Evolutionary conservation across 2,888 invertebrate genomes (phyloP).

Genomic region (Koerneria pararmatus): DNA sequence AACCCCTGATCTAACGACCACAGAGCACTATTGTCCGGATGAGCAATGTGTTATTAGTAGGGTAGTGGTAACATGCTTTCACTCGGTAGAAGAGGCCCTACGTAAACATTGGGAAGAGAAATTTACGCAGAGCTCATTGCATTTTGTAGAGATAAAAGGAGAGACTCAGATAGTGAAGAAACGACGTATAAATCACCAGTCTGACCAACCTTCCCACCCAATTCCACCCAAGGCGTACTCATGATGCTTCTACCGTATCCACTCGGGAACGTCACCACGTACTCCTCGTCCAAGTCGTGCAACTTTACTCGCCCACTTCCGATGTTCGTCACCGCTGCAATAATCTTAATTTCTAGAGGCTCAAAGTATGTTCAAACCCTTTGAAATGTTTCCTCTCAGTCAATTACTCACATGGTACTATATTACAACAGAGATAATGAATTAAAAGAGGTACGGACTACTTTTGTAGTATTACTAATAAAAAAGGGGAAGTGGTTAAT

Average conservation of each 20-base stretch:
- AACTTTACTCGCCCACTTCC: slow-evolving; percentile 88
- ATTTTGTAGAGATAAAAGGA: slow-evolving; percentile 82
- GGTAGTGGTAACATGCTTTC: too few species aligned
- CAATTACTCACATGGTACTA: background rate
- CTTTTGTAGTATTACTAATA: too few species aligned
- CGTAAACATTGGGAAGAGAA: too few species aligned
- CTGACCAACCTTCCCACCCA: slow-evolving; percentile 87
- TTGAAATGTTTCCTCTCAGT: background rate
- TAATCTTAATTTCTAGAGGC: background rate
- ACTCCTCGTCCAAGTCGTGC: slow-evolving; percentile 79
- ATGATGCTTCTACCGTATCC: slow-evolving; percentile 94
- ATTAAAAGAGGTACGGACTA: background rate
- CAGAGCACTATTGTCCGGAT: too few species aligned
- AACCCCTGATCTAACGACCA: too few species aligned
- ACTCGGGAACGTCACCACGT: slow-evolving; percentile 91
- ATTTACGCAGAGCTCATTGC: too few species aligned
- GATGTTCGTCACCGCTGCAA: slow-evolving; percentile 79
- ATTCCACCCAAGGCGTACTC: slow-evolving; percentile 96
- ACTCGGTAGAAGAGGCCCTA: too few species aligned
- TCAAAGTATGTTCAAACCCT: background rate
- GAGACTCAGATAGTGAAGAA: too few species aligned
- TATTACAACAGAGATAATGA: background rate
- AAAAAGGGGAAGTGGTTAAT: too few species aligned
- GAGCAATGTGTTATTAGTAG: too few species aligned
- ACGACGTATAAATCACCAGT: too few species aligned